Conservation (phyloP, 1,140 invertebrate genomes). For the Aplysia californica region DNA sequence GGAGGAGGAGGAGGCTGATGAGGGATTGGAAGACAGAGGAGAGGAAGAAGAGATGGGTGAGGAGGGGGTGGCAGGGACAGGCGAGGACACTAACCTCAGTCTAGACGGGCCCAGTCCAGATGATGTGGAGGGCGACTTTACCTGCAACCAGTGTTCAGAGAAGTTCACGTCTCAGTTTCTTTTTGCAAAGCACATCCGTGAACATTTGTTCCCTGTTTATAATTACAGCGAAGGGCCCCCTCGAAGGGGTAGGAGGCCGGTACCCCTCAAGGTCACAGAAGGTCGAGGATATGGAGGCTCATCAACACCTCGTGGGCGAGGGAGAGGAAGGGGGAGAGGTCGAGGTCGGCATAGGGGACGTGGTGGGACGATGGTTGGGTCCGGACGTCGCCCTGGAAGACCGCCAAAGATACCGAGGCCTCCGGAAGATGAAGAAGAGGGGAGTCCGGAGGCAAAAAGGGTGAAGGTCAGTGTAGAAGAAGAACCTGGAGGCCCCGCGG, state of each 20-base stretch:
- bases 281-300: background rate
- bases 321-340: constrained; percentile 29
- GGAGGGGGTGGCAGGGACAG: constrained; percentile 5
- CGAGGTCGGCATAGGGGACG: constrained; percentile 25
- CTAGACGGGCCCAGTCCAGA: too few relatives aligned
- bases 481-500: background rate
- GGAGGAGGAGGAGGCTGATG: constrained; percentile 17
- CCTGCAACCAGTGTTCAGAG: constrained; percentile 42
- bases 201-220: constrained; percentile 42
- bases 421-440: constrained; percentile 17
- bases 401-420: background rate
- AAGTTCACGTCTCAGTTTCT: constrained; percentile 40
- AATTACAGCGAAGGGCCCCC: constrained; percentile 28
- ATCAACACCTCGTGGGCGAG: constrained; percentile 23
- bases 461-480: background rate
- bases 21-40: background rate
- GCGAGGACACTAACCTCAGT: too few relatives aligned
- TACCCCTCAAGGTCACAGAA: constrained; percentile 12
- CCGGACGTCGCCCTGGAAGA: constrained; percentile 27
- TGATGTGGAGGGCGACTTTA: constrained; percentile 24
- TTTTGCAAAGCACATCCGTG: constrained; percentile 47
- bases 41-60: background rate
- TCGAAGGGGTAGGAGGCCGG: background rate
- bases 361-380: background rate
- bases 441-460: background rate